Conservation (phyloP, 1,140 invertebrate genomes). For the Hetaerina americana region DNA sequence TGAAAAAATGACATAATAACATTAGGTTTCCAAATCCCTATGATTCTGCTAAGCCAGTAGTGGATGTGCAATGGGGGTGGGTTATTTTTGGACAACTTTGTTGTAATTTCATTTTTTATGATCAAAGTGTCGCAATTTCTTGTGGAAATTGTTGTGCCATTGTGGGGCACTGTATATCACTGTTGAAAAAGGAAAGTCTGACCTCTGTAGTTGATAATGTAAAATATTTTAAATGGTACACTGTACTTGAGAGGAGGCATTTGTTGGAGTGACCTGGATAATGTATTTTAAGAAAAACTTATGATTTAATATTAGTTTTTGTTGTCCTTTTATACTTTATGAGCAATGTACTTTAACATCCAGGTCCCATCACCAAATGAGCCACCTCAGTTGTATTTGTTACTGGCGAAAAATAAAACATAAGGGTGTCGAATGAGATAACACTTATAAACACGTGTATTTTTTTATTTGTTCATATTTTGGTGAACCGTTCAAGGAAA, state of each 20-base stretch:
- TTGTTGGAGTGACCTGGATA: neutral
- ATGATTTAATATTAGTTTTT: neutral
- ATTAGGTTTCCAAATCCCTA: neutral
- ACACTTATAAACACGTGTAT: conserved; percentile 1
- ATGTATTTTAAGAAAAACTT: neutral
- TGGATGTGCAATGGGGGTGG: neutral
- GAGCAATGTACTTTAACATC: neutral
- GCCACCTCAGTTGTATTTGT: neutral
- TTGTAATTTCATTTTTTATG: neutral
- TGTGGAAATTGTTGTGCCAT: neutral
- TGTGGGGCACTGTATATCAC: neutral
- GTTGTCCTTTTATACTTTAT: neutral
- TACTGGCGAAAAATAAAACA: neutral
- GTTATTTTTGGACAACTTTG: neutral
- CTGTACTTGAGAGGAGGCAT: neutral
- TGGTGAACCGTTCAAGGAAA: too few species aligned
- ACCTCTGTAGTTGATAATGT: neutral
- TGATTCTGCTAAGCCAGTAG: neutral
- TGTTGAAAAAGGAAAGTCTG: neutral
- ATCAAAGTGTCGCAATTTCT: neutral
- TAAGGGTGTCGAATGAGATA: neutral
- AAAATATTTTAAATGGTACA: neutral
- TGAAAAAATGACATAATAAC: neutral
- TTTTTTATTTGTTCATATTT: too few species aligned
- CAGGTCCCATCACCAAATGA: neutral